Conservation (phyloP, 2,113 vertebrate genomes). For the Clinocottus analis region DNA sequence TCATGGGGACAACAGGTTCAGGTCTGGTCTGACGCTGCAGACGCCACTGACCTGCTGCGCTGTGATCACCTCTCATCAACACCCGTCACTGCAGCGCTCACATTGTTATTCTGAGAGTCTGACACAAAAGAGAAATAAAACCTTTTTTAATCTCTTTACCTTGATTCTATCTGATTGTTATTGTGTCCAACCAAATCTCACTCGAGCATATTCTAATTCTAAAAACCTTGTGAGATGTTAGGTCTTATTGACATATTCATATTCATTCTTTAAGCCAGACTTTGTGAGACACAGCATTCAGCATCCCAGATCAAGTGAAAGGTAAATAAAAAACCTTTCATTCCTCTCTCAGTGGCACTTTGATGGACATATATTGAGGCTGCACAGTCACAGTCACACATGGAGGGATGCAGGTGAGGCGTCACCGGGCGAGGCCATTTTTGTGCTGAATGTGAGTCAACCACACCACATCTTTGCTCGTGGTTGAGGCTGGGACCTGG, state of each 20-base stretch:
- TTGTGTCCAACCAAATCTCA: too few relatives aligned
- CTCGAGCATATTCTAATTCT: too few relatives aligned
- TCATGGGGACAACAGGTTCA: not conserved
- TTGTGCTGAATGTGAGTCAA: not conserved
- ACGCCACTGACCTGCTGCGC: too few relatives aligned
- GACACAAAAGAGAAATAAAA: not conserved
- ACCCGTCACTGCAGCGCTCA: not conserved
- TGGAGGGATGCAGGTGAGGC: not conserved
- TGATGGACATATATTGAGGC: not conserved
- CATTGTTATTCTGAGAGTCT: not conserved
- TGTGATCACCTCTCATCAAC: too few relatives aligned
- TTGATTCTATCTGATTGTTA: not conserved
- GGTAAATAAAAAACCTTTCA: not conserved
- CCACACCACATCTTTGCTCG: not conserved
- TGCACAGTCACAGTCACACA: not conserved
- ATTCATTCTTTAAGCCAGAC: too few relatives aligned
- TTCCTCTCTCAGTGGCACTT: not conserved
- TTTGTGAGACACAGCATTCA: not conserved
- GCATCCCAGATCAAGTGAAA: not conserved
- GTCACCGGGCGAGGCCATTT: not conserved
- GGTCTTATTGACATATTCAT: too few relatives aligned
- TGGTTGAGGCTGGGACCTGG: not conserved
- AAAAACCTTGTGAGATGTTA: too few relatives aligned
- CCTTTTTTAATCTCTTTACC: too few relatives aligned
- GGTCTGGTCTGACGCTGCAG: not conserved